These are phyloP conservation scores for Lytechinus variegatus DNA, from an alignment of 35 echinoderm and acorn worm species.

Conservation along the genomic window DNA sequence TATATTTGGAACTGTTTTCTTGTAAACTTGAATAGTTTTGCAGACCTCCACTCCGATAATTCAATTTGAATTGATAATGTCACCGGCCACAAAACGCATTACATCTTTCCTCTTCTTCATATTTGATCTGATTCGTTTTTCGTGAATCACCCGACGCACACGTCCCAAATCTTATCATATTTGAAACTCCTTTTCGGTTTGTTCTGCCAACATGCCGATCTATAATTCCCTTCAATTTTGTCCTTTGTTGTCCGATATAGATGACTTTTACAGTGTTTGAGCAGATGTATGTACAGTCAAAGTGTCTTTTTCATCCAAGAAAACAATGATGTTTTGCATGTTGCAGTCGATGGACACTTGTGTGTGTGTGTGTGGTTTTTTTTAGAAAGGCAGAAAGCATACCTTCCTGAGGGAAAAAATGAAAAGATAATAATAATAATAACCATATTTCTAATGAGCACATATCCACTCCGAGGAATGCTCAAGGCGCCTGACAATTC, in stretches of 20 bases:
- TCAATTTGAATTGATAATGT: slow-evolving; percentile 15
- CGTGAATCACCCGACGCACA: background rate
- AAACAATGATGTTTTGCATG: background rate
- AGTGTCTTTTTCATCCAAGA: background rate
- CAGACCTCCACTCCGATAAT: background rate
- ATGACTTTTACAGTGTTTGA: background rate
- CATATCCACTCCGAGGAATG: too few species aligned
- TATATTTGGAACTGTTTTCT: background rate
- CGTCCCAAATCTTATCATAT: slow-evolving; percentile 12
- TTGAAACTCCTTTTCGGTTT: background rate
- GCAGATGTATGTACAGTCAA: background rate
- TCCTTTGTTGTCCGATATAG: background rate
- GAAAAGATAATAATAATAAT: too few species aligned
- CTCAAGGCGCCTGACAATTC: too few species aligned
- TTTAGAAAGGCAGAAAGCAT: too few species aligned
- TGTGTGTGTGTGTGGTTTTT: too few species aligned
- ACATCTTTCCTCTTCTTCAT: slow-evolving; percentile 12
- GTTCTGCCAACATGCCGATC: background rate
- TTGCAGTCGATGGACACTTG: background rate
- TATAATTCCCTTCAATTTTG: background rate
- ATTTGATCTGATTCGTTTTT: background rate
- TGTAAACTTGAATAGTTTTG: background rate
- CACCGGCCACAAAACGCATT: slow-evolving; percentile 16
- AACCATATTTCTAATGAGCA: too few species aligned
- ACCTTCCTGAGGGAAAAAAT: too few species aligned